These are phyloP conservation scores for Synergus umbraculus DNA, from an alignment of 2,888 invertebrate genomes.

Conservation along the genomic window DNA sequence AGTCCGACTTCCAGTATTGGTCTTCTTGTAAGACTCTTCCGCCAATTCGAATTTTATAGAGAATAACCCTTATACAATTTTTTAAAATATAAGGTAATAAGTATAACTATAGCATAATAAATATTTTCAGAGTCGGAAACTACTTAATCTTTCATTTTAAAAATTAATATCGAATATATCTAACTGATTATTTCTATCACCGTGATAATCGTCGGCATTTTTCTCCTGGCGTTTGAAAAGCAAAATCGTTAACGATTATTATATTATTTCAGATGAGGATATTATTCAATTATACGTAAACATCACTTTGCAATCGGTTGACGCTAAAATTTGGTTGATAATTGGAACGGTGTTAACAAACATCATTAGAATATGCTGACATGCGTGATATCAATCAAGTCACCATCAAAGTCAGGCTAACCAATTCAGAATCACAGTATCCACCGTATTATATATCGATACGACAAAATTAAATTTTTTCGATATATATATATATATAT, in stretches of 20 bases:
- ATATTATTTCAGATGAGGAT: neutral
- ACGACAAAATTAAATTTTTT: neutral
- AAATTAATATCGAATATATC: too few relatives aligned
- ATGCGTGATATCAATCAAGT: conserved; percentile 70
- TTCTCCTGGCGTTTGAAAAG: neutral
- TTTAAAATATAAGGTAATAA: too few relatives aligned
- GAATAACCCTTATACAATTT: neutral
- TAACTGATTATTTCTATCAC: too few relatives aligned
- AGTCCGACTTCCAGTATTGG: conserved; percentile 43
- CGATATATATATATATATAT: neutral
- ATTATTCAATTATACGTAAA: neutral
- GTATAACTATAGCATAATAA: too few relatives aligned
- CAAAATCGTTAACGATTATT: neutral
- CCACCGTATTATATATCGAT: conserved; percentile 62
- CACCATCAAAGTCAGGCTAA: conserved; percentile 64
- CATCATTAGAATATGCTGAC: conserved; percentile 69
- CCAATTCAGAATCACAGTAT: conserved; percentile 67
- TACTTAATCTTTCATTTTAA: too few relatives aligned
- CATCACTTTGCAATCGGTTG: conserved; percentile 51
- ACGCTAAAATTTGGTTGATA: conserved; percentile 63
- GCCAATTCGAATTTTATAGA: neutral
- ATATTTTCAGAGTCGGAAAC: too few relatives aligned
- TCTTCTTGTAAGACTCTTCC: conserved; percentile 8
- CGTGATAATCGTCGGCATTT: neutral
- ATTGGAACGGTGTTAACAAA: conserved; percentile 64